These are phyloP conservation scores for Lucinisca nassula DNA, from an alignment of 2,888 invertebrate genomes.

Conservation along the genomic window DNA sequence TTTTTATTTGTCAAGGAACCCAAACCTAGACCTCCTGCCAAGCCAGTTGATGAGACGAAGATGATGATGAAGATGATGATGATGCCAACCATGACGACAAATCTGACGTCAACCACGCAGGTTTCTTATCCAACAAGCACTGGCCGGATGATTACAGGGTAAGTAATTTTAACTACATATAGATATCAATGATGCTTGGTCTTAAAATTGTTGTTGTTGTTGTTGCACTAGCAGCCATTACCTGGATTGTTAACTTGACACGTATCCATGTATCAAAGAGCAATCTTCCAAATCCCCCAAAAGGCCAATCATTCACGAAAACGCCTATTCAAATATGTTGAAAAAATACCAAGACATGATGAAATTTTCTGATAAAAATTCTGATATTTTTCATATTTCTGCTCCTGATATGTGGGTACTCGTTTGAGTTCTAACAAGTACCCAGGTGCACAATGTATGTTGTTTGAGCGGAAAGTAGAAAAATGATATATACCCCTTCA, in stretches of 20 bases:
- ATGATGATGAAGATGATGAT: background rate
- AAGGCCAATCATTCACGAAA: background rate
- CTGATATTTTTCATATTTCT: no score
- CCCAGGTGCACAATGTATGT: no score
- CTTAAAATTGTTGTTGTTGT: background rate
- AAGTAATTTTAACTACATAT: background rate
- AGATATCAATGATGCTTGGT: background rate
- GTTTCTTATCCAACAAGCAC: background rate
- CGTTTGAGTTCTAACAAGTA: no score
- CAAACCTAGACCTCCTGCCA: background rate
- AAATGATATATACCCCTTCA: no score
- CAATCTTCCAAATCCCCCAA: background rate
- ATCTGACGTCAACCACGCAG: background rate
- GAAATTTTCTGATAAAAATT: no score
- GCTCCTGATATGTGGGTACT: no score
- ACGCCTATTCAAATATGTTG: no score
- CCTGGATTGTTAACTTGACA: background rate
- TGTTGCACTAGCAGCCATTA: background rate
- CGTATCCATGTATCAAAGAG: background rate
- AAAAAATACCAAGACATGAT: no score
- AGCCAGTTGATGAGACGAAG: background rate
- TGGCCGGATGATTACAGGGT: background rate
- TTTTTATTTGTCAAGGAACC: background rate
- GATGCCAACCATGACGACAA: background rate
- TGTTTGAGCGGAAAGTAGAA: no score